Percentiles rank a stretch among this genome's conserved stretches.
Conservation (phyloP, 2,797 vertebrate species). For the Paguma larvata region DNA sequence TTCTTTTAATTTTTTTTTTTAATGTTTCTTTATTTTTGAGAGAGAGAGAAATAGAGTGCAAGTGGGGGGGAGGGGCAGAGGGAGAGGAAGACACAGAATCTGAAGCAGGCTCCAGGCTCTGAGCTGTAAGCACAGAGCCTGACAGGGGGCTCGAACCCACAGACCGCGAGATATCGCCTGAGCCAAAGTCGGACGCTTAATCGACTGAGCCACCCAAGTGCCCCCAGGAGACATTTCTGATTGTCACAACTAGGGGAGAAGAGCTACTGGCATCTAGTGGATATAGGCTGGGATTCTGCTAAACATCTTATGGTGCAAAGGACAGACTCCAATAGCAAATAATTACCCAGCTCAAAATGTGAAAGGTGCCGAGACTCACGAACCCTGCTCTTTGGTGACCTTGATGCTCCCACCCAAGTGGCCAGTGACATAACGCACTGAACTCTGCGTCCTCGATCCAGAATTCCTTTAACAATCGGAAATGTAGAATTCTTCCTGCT, state of each 20-base stretch:
- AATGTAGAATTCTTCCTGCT: slow-evolving; percentile 4
- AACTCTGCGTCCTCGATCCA: neutral
- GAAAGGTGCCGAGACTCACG: neutral
- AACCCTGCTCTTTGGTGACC: neutral
- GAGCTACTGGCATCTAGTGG: neutral
- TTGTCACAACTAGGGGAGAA: neutral
- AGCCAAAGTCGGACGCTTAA: too few relatives aligned
- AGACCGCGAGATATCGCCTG: too few relatives aligned
- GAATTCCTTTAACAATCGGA: neutral
- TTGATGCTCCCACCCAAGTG: neutral
- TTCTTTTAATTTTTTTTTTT: neutral
- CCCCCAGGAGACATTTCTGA: neutral
- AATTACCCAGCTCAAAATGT: neutral
- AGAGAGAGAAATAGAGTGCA: too few relatives aligned
- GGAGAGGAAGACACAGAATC: too few relatives aligned
- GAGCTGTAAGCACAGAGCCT: too few relatives aligned
- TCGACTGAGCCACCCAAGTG: too few relatives aligned
- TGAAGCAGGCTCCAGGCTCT: too few relatives aligned
- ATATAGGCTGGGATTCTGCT: neutral
- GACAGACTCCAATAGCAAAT: neutral
- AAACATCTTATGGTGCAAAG: neutral
- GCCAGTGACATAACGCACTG: neutral
- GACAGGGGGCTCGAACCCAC: too few relatives aligned
- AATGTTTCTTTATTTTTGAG: too few relatives aligned
- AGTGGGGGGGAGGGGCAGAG: too few relatives aligned